Percentiles rank a stretch among this genome's conserved stretches.
Conservation (phyloP, 2,113 vertebrate species). For the Seriola dumerili region DNA sequence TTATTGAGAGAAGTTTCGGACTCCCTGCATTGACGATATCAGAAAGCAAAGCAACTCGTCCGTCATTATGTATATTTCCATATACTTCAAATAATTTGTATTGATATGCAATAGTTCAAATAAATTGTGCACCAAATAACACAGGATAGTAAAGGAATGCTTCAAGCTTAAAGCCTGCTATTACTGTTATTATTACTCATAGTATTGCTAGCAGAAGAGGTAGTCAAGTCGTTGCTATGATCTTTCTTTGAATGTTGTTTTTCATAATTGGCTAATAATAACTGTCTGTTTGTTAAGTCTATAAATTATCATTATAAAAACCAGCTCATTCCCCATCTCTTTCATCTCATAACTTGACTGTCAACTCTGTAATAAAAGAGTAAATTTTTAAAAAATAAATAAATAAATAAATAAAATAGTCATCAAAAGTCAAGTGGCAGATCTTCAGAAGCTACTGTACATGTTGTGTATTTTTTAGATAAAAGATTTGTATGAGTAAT, state of each 20-base stretch:
- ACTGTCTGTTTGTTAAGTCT: no score
- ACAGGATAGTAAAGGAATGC: background rate
- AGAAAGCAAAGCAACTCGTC: no score
- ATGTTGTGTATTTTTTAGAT: background rate
- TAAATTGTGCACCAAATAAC: no score
- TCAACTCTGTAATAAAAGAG: background rate
- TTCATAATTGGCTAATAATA: background rate
- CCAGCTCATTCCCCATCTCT: background rate
- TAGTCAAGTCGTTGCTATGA: background rate
- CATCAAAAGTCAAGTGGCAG: background rate
- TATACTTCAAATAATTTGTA: background rate
- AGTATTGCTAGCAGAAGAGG: no score
- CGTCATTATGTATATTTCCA: no score
- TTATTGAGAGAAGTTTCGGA: no score
- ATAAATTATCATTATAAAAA: no score
- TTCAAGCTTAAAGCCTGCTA: background rate
- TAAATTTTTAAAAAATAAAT: background rate
- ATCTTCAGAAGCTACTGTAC: background rate
- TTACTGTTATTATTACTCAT: no score
- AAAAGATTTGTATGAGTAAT: constrained; percentile 34
- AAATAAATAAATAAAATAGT: background rate
- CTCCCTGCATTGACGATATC: no score
- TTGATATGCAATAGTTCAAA: background rate
- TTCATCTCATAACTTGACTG: background rate
- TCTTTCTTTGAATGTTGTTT: background rate